Conservation (phyloP, 2,888 invertebrate genomes). For the Quadroppia sp. region DNA sequence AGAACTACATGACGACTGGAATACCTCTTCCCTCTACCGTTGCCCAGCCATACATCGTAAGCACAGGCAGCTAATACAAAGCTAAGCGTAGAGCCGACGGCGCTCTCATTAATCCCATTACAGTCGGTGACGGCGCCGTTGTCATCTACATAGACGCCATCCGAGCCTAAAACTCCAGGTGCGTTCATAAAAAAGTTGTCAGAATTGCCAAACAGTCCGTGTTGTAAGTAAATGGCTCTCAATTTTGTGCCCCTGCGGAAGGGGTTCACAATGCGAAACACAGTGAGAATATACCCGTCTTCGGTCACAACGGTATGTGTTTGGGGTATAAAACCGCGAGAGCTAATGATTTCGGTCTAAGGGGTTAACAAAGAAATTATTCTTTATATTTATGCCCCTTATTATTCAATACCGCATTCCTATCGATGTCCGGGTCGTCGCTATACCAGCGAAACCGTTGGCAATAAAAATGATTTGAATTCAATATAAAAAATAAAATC, state of each 20-base stretch:
- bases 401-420: constrained; percentile 32
- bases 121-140: not conserved
- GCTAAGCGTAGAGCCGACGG: constrained; percentile 45
- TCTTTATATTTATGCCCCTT: not conserved
- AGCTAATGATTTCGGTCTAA: constrained; percentile 37
- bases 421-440: constrained; percentile 37
- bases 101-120: not conserved
- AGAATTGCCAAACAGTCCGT: constrained; percentile 36
- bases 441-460: constrained; percentile 15
- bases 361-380: too few relatives aligned
- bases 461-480: not conserved
- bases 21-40: constrained; percentile 56
- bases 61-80: constrained; percentile 46
- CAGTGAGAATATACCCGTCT: constrained; percentile 40
- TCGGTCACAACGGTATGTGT: constrained; percentile 31
- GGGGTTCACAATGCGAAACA: constrained; percentile 41
- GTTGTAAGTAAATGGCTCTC: constrained; percentile 36
- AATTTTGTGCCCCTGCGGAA: not conserved
- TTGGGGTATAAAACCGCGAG: constrained; percentile 41
- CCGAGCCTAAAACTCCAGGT: not conserved
- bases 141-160: constrained; percentile 15
- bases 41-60: constrained; percentile 58
- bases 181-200: constrained; percentile 14
- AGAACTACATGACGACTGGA: constrained; percentile 51
- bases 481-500: too few relatives aligned